phyloP scores from a whole-genome alignment of 1,140 invertebrate species.

The Dendrolimus kikuchii region DNA sequence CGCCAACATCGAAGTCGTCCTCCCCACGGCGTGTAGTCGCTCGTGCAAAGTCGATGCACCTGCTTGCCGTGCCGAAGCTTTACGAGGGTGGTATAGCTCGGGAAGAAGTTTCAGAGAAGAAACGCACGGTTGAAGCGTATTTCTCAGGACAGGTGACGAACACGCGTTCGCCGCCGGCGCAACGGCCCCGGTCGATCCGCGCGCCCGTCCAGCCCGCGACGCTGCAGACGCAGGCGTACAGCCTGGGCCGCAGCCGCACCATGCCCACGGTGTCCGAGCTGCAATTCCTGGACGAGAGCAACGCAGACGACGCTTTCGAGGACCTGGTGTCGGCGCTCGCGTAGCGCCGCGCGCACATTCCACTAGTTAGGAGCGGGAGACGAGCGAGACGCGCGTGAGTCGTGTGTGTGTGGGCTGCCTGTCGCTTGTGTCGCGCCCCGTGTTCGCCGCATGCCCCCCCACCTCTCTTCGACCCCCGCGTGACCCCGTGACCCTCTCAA shows the following conservation, averaged over 20 bases:
- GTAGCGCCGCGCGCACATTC: constrained; percentile 54
- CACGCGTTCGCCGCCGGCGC: constrained; percentile 32
- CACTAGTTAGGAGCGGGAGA: constrained; percentile 52
- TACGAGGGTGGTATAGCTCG: constrained; percentile 84
- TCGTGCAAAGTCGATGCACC: constrained; percentile 81
- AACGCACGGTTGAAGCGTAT: constrained; percentile 86
- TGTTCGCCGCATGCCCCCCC: constrained; percentile 17
- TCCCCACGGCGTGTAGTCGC: constrained; percentile 67
- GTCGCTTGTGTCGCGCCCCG: constrained; percentile 46
- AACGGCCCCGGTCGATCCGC: constrained; percentile 26
- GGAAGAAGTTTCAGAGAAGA: constrained; percentile 81
- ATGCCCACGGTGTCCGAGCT: constrained; percentile 78
- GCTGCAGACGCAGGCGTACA: constrained; percentile 57
- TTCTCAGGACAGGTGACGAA: constrained; percentile 72
- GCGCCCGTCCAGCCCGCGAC: constrained; percentile 48
- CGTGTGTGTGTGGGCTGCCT: constrained; percentile 65
- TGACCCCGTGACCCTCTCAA: constrained; percentile 15
- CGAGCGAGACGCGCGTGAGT: constrained; percentile 65
- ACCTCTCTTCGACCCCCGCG: constrained; percentile 11
- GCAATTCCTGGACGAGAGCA: constrained; percentile 77
- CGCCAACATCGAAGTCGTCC: constrained; percentile 22
- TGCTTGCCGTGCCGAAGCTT: constrained; percentile 80
- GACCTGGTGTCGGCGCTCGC: constrained; percentile 77
- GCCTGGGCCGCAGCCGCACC: constrained; percentile 80
- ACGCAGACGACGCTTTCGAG: constrained; percentile 84